Conservation (phyloP, 2,888 invertebrate genomes). For the Tetrapedia diversipes region DNA sequence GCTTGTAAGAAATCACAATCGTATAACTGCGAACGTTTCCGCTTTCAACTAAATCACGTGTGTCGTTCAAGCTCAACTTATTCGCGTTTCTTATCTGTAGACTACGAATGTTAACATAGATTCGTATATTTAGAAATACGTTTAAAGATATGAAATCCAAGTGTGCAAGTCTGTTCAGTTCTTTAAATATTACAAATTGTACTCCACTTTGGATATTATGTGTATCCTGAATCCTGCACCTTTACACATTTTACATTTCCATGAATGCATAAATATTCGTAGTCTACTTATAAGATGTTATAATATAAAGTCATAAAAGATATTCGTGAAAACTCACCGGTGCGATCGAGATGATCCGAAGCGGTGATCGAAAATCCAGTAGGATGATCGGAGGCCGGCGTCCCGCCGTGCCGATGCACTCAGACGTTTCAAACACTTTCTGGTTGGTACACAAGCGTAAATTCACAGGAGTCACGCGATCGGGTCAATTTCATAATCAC, state of each 20-base stretch:
- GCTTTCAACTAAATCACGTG: slow-evolving; percentile 28
- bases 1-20: background rate
- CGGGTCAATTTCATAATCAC: slow-evolving; percentile 53
- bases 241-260: no score
- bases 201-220: no score
- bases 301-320: no score
- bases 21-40: background rate
- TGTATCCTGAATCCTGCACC: no score
- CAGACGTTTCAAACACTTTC: slow-evolving; percentile 49
- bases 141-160: no score
- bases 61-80: background rate
- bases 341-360: slow-evolving; percentile 46
- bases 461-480: slow-evolving; percentile 34
- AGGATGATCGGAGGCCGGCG: slow-evolving; percentile 58
- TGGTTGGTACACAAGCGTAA: slow-evolving; percentile 33
- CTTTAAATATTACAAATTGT: no score
- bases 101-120: no score
- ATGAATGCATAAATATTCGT: no score
- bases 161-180: no score
- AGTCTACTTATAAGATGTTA: no score
- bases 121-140: no score
- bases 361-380: slow-evolving; percentile 60
- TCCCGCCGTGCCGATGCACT: slow-evolving; percentile 55
- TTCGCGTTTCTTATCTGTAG: no score
- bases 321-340: slow-evolving; percentile 43